Evolutionary conservation across 1,140 invertebrate genomes (phyloP).

Genomic region (Drosophila burlai): DNA sequence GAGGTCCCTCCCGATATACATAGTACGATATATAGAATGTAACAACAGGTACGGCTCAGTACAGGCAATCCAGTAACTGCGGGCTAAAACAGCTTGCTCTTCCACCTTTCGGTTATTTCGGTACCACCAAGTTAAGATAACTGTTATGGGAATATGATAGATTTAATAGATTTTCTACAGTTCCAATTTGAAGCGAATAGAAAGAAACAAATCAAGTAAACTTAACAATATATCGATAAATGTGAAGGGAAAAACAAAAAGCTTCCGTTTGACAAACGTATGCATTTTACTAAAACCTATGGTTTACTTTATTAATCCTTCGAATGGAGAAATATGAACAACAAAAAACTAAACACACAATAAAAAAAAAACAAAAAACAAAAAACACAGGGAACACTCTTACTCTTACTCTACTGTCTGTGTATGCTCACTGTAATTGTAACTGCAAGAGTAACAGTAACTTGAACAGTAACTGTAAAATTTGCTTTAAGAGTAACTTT

Average conservation of each 20-base stretch:
- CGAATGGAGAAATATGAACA: slow-evolving; percentile 20
- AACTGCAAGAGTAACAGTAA: slow-evolving; percentile 1
- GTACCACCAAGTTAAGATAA: slow-evolving; percentile 67
- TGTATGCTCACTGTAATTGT: slow-evolving; percentile 45
- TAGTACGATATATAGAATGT: background rate
- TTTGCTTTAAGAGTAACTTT: background rate
- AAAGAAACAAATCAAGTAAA: slow-evolving; percentile 26
- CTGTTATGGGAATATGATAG: slow-evolving; percentile 55
- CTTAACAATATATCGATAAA: slow-evolving; percentile 36
- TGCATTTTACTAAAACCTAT: slow-evolving; percentile 62
- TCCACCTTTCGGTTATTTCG: slow-evolving; percentile 75
- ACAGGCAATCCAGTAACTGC: slow-evolving; percentile 50
- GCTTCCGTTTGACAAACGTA: slow-evolving; percentile 66
- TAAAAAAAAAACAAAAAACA: background rate
- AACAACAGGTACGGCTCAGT: slow-evolving; percentile 33
- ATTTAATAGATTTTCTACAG: slow-evolving; percentile 70
- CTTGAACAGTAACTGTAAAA: slow-evolving; percentile 6
- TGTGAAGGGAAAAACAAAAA: slow-evolving; percentile 36
- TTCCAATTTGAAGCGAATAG: slow-evolving; percentile 46
- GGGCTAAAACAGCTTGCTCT: slow-evolving; percentile 58
- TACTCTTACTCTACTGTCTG: slow-evolving; percentile 24
- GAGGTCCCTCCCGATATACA: slow-evolving; percentile 7
- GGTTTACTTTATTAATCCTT: slow-evolving; percentile 30
- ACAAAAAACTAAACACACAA: slow-evolving; percentile 1
- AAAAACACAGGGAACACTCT: slow-evolving; percentile 28